Evolutionary conservation across 2,888 invertebrate species (phyloP).

Genomic region (Xanthostigma xanthostigma): DNA sequence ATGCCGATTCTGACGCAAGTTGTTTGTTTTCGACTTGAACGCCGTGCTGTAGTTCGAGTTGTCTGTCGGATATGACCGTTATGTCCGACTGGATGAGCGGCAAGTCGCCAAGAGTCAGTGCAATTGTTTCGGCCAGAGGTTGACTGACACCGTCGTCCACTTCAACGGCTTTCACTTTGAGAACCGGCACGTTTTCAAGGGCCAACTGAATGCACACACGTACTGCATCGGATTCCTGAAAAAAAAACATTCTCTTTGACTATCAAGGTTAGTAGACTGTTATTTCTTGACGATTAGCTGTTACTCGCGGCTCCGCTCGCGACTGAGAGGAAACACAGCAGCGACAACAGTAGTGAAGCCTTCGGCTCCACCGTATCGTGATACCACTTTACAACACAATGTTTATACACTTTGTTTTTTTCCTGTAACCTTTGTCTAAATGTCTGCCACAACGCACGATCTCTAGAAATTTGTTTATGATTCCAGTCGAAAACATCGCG

Average conservation of each 20-base stretch:
- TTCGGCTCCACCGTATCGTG: too few relatives aligned
- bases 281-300: too few relatives aligned
- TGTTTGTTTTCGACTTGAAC: slow-evolving; percentile 48
- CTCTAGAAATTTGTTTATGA: too few relatives aligned
- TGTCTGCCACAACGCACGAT: too few relatives aligned
- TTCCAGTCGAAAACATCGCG: too few relatives aligned
- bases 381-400: too few relatives aligned
- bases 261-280: not conserved
- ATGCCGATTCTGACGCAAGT: slow-evolving; percentile 23
- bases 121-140: slow-evolving; percentile 38
- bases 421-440: too few relatives aligned
- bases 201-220: slow-evolving; percentile 51
- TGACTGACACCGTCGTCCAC: slow-evolving; percentile 21
- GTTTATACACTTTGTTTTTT: too few relatives aligned
- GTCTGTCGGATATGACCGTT: slow-evolving; percentile 36
- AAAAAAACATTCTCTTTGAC: not conserved
- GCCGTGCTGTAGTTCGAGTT: slow-evolving; percentile 31
- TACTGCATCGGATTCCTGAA: slow-evolving; percentile 23
- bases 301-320: too few relatives aligned
- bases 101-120: slow-evolving; percentile 45
- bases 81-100: slow-evolving; percentile 55
- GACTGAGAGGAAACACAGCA: too few relatives aligned
- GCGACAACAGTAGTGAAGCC: too few relatives aligned
- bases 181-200: slow-evolving; percentile 49
- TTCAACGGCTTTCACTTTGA: slow-evolving; percentile 41